Conservation (phyloP, 1,140 invertebrate species). For the Heliconius nattereri region DNA sequence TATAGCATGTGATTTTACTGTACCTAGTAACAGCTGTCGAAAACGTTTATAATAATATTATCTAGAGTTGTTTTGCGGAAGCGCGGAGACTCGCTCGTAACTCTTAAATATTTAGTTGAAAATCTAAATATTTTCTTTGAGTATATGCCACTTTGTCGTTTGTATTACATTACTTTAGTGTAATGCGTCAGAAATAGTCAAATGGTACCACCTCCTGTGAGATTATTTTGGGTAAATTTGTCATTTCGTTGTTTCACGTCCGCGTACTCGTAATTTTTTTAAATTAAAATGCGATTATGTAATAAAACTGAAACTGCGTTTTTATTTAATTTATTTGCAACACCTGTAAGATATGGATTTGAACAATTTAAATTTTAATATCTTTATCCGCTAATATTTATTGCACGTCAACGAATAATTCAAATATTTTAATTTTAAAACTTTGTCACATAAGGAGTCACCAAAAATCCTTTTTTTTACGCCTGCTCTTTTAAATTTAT, state of each 20-base stretch:
- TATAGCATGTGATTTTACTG: too few relatives aligned
- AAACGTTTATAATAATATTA: conserved; percentile 18
- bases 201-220: not conserved
- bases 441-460: not conserved
- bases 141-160: not conserved
- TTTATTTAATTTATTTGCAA: too few relatives aligned
- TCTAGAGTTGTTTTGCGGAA: conserved; percentile 18
- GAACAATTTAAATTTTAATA: not conserved
- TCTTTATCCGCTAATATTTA: not conserved
- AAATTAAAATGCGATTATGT: not conserved
- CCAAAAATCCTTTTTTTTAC: not conserved
- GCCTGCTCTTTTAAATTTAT: not conserved
- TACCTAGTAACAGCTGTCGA: conserved; percentile 18
- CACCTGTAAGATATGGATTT: not conserved
- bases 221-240: conserved; percentile 10
- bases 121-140: conserved; percentile 20
- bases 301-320: not conserved
- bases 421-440: not conserved
- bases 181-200: not conserved
- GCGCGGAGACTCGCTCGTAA: conserved; percentile 1
- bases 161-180: not conserved
- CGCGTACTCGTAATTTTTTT: not conserved
- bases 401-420: not conserved
- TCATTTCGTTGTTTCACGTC: not conserved
- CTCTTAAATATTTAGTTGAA: conserved; percentile 1